Conservation (phyloP, 2,113 vertebrate species). For the Silurus glanis region DNA sequence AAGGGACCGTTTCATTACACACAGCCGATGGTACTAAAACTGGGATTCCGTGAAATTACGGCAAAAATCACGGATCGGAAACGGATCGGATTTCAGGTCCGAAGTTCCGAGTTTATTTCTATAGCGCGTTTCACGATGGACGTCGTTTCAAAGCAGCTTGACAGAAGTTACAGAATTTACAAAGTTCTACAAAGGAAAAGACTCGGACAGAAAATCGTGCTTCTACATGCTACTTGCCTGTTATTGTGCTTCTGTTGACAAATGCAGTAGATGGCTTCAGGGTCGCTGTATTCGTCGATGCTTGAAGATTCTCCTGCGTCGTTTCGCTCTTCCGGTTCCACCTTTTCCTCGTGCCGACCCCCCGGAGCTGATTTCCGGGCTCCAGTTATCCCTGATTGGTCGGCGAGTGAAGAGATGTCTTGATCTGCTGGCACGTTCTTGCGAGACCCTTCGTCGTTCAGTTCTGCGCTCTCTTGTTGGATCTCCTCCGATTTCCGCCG, state of each 20-base stretch:
- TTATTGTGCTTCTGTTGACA: slow-evolving; percentile 87
- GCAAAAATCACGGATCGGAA: no score
- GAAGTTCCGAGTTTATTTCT: no score
- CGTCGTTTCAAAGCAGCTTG: no score
- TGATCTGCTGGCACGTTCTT: background rate
- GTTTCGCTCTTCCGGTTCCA: slow-evolving; percentile 6
- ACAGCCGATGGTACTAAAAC: no score
- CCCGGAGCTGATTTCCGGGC: background rate
- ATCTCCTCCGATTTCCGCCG: slow-evolving; percentile 57
- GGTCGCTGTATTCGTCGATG: slow-evolving; percentile 73
- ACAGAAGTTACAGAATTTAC: no score
- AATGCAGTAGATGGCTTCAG: slow-evolving; percentile 81
- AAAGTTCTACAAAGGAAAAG: background rate
- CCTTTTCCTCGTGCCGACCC: background rate
- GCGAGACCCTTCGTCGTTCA: background rate
- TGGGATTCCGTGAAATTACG: background rate
- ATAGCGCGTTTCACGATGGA: no score
- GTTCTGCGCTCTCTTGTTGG: slow-evolving; percentile 45
- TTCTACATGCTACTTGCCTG: slow-evolving; percentile 70
- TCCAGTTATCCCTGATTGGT: no score
- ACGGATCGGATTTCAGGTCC: background rate
- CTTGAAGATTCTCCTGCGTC: slow-evolving; percentile 53
- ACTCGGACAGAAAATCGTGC: background rate
- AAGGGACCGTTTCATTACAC: no score
- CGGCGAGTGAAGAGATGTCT: background rate